Evolutionary conservation across 2,888 invertebrate species (phyloP), one percentile per base, ranked within the genome.

Genomic region (Dolichomitus sp.): DNA sequence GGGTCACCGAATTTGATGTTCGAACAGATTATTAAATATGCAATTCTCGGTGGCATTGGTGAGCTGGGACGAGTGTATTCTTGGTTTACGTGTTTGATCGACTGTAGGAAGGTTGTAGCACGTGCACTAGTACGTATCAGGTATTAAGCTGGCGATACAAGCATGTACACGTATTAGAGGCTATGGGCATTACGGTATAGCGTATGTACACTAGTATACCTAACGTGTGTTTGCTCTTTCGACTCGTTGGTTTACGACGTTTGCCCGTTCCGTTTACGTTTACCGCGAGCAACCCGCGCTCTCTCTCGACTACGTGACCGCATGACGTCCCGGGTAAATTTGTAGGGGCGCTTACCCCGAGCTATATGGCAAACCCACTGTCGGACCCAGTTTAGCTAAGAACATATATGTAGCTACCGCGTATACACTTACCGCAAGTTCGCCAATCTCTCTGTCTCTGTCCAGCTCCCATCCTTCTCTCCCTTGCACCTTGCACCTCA

Each of bases 161-260:
- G 57, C 45, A 19, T 37, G 42, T 19, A 59, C 48, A 63, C 77
- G 63, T 82, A 82, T 74, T 74, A 70, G 59, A 75, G 79, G 40
- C 50, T 70, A 70, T 79, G 61, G 37, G 65, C 66, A 54, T 52
- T 42, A 52, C 52, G 40, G 61, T 69, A 69, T 68, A 68, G 68
- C 48, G 45, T 73, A 48, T 73, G 73, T 76, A 66, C 70, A 68
- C 57, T 45, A 68, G 80, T 80, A 80, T 70, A 73, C 76, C 76
- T 75, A 73, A 83, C 76, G 70, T 80, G 68, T 83, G 83, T 83
- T 83, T 83, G 83, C 83, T 80, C 83, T 83, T 83, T 83, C 83
- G 83, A 83, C 72, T 83, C 83, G 83, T 83, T 83, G 83, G 83
- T 83, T 80, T 83, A 83, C 79, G 66, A 82, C 80, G 75, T 75